phyloP scores from a whole-genome alignment of 2,888 invertebrate genomes.

The Drosophila paracracens region DNA sequence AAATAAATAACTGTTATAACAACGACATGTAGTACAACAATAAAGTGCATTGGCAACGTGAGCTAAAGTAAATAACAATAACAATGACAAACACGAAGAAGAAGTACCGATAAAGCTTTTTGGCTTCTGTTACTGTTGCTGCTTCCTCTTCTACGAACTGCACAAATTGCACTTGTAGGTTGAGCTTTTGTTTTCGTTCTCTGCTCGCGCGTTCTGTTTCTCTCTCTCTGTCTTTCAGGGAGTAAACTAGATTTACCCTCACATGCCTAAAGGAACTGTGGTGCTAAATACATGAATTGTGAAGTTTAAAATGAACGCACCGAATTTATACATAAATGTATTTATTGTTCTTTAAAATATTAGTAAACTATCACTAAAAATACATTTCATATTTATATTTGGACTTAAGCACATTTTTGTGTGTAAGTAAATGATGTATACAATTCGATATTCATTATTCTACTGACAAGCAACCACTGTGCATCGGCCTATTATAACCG shows the following conservation, averaged over 20 bases:
- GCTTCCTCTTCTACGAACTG: constrained; percentile 29
- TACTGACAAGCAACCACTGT: constrained; percentile 34
- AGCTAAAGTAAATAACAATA: constrained; percentile 55
- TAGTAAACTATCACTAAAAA: background rate
- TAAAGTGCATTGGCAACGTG: constrained; percentile 57
- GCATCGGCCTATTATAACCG: constrained; percentile 35
- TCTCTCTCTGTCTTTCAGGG: constrained; percentile 18
- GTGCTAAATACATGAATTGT: background rate
- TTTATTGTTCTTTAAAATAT: background rate
- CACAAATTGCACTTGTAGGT: constrained; percentile 50
- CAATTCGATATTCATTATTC: background rate
- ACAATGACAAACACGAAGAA: constrained; percentile 32
- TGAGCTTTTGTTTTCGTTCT: constrained; percentile 59
- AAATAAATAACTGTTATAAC: constrained; percentile 76
- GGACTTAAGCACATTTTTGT: background rate
- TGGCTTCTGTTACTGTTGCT: constrained; percentile 41
- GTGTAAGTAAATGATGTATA: background rate
- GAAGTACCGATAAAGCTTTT: constrained; percentile 61
- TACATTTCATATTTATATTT: background rate
- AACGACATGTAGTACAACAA: constrained; percentile 40
- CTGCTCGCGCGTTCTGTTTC: constrained; percentile 1
- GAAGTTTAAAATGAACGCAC: background rate
- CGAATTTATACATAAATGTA: background rate
- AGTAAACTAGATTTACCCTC: constrained; percentile 42
- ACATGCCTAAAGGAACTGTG: constrained; percentile 47